A percentile compares a stretch with the other conserved stretches of the same genome.
phyloP scores from a whole-genome alignment of 2,113 vertebrate species.

The Chaenocephalus aceratus region DNA sequence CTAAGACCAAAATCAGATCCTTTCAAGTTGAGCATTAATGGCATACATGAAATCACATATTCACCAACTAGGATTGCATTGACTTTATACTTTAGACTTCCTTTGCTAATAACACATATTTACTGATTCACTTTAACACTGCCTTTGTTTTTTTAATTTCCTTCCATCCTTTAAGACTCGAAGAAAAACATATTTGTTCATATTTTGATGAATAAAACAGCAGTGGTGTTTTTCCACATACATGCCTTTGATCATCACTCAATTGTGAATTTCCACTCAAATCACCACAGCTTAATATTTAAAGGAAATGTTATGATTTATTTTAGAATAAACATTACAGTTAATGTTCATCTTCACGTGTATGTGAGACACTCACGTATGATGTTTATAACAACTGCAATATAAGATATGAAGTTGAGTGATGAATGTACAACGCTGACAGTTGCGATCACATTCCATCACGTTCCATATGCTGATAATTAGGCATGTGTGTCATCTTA shows the following conservation, averaged over 20 bases:
- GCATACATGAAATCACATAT: neutral
- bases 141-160: neutral
- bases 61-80: neutral
- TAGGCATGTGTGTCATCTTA: conserved; percentile 17
- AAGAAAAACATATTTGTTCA: neutral
- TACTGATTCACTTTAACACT: too few relatives aligned
- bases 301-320: neutral
- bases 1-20: neutral
- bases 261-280: neutral
- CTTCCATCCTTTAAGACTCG: neutral
- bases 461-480: conserved; percentile 30
- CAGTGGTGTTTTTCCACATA: neutral
- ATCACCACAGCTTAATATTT: neutral
- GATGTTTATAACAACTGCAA: too few relatives aligned
- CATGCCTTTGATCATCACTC: neutral
- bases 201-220: neutral
- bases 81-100: neutral
- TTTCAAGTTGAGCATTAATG: neutral
- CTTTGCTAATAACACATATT: too few relatives aligned
- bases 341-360: neutral
- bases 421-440: conserved; percentile 10
- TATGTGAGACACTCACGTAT: neutral
- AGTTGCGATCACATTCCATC: conserved; percentile 19
- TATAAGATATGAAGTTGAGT: neutral
- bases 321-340: neutral